Evolutionary conservation across 1,140 invertebrate genomes (phyloP), one percentile per base, ranked within the genome.

Genomic region (Sarcophaga peregrina): DNA sequence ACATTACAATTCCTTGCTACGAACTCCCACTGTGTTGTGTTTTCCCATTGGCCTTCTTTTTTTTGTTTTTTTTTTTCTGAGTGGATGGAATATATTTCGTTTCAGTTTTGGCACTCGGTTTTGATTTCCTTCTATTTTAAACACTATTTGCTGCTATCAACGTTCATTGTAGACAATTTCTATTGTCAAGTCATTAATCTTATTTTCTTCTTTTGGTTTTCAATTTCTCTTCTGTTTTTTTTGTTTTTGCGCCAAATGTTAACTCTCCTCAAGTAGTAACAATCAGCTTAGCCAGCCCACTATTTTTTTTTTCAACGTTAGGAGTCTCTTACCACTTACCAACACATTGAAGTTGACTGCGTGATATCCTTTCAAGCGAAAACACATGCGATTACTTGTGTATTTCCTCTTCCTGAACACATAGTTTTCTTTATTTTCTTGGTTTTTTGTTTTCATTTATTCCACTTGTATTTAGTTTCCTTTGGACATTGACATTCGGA

Each of bases 321-420:
- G 62, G n/a, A 68, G 5, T 9, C n/a, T 20, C 75, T 25, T 50
- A 46, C 47, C 75, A 50, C 13, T 76, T 76, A 62, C 20, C 13
- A 15, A 62, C 47, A 68, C n/a, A 20, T 68, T 68, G 10, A 68
- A 25, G n/a, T 20, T 88, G 88, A 78, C 47, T 52, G 75, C 48
- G 75, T 50, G n/a, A 78, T 52, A 52, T 88, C 87, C 87, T 88
- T 88, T 88, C 87, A 88, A 87, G 86, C 87, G 87, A 88, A 86
- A 88, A 88, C 87, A 88, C 87, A 88, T 88, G 86, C 87, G 87
- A 88, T 88, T 88, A 88, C 86, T 82, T 81, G 80, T 81, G 80
- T 81, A 68, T 62, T 81, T 81, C 80, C 80, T 81, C 47, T 88
- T 87, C 86, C 87, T 88, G 86, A 50, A 52, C 47, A 9, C 20